Conservation (phyloP, 2,797 vertebrate genomes). For the Pitangus sulphuratus region DNA sequence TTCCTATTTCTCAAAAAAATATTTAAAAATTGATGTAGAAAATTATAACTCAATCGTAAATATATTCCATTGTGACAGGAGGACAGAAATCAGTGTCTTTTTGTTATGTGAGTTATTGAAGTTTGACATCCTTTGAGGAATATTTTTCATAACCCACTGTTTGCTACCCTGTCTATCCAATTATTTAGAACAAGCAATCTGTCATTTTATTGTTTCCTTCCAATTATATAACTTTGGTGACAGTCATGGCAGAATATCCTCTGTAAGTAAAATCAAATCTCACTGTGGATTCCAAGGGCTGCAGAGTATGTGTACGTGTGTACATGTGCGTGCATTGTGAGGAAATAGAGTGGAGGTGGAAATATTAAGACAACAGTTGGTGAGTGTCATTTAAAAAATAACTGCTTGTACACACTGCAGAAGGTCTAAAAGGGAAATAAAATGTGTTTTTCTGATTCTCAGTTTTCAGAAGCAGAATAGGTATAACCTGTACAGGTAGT, state of each 20-base stretch:
- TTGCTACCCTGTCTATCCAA: conserved; percentile 69
- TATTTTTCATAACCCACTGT: conserved; percentile 73
- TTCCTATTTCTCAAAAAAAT: neutral
- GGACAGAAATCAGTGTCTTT: conserved; percentile 55
- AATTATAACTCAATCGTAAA: conserved; percentile 50
- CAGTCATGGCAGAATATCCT: conserved; percentile 58
- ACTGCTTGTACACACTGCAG: neutral
- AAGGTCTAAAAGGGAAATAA: neutral
- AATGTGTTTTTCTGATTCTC: neutral
- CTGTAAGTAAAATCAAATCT: conserved; percentile 27
- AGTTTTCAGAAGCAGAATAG: neutral
- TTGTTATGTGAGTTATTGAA: conserved; percentile 66
- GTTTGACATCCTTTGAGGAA: conserved; percentile 70
- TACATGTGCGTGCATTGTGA: neutral
- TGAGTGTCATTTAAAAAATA: neutral
- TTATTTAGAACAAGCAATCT: conserved; percentile 79
- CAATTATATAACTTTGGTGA: conserved; percentile 75
- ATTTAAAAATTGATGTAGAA: conserved; percentile 45
- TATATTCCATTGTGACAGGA: conserved; percentile 40
- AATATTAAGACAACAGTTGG: neutral
- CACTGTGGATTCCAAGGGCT: conserved; percentile 13
- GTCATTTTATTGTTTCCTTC: conserved; percentile 73
- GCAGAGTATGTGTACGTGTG: neutral
- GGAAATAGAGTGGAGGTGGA: neutral
- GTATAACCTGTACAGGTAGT: neutral